phyloP scores from a whole-genome alignment of 2,113 vertebrate species.

The Circaetus cinerascens region DNA sequence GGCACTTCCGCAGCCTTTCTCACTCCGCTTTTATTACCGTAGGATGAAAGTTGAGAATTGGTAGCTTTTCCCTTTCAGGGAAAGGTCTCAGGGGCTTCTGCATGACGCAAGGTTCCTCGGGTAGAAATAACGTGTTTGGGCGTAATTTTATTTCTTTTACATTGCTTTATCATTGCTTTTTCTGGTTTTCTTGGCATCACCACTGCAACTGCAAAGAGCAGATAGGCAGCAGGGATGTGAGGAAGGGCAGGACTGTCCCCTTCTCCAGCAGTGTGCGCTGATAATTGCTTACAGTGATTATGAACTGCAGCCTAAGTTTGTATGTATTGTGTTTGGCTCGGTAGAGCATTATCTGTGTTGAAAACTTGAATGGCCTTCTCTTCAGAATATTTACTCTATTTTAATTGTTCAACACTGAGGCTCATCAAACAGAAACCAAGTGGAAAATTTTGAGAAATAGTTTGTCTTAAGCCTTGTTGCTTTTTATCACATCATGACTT shows the following conservation, averaged over 20 bases:
- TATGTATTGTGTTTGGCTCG: rapidly evolving
- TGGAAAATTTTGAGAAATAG: neutral
- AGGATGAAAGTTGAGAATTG: neutral
- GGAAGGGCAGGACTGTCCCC: neutral
- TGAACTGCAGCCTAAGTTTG: neutral
- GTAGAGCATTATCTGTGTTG: neutral
- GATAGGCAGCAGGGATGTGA: neutral
- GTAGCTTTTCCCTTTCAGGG: neutral
- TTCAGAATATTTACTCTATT: neutral
- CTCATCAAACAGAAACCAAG: neutral
- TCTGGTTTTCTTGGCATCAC: neutral
- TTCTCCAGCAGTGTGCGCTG: neutral
- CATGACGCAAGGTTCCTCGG: rapidly evolving
- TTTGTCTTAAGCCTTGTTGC: neutral
- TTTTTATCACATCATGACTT: neutral
- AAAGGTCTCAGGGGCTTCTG: neutral
- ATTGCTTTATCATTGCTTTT: neutral
- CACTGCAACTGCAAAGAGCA: neutral
- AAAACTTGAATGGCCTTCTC: neutral
- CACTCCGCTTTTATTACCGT: rapidly evolving
- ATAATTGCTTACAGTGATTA: neutral
- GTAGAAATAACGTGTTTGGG: neutral
- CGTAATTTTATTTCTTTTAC: neutral
- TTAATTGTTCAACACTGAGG: neutral
- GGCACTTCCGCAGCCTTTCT: neutral